A percentile compares a stretch with the other conserved stretches of the same genome.
Evolutionary conservation across 2,797 vertebrate genomes (phyloP).

Genomic region (Mormyrops boulengeri): DNA sequence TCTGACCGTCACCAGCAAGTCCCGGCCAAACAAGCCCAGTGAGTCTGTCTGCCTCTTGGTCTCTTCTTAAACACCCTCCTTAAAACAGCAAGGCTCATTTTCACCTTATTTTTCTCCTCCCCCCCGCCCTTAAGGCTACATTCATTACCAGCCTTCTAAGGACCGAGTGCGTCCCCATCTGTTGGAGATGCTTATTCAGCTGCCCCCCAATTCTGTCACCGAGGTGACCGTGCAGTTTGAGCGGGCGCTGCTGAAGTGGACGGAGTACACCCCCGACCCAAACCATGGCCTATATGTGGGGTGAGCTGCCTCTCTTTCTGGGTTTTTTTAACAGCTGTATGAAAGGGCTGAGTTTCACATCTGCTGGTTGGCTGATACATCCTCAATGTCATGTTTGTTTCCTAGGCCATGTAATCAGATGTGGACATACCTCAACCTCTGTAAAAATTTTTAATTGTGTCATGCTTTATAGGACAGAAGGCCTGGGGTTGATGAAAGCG

Average conservation of each 20-base stretch:
- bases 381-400: not conserved
- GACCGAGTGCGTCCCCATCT: slow-evolving; percentile 85
- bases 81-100: not conserved
- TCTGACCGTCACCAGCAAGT: slow-evolving; percentile 81
- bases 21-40: slow-evolving; percentile 91
- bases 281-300: slow-evolving; percentile 93
- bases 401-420: not conserved
- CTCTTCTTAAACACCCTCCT: not conserved
- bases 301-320: slow-evolving; percentile 49
- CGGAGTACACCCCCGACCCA: slow-evolving; percentile 90
- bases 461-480: not conserved
- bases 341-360: not conserved
- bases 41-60: slow-evolving; percentile 46
- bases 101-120: not conserved
- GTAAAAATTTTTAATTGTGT: not conserved
- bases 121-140: slow-evolving; percentile 68
- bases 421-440: no score
- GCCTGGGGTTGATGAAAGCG: not conserved
- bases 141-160: slow-evolving; percentile 92
- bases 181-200: slow-evolving; percentile 92
- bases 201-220: slow-evolving; percentile 87
- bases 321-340: not conserved
- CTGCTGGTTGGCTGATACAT: not conserved
- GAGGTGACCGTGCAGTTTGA: slow-evolving; percentile 95
- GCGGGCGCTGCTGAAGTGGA: slow-evolving; percentile 92